Evolutionary conservation across 2,113 vertebrate species (phyloP).

Genomic region (Acanthisitta chloris): DNA sequence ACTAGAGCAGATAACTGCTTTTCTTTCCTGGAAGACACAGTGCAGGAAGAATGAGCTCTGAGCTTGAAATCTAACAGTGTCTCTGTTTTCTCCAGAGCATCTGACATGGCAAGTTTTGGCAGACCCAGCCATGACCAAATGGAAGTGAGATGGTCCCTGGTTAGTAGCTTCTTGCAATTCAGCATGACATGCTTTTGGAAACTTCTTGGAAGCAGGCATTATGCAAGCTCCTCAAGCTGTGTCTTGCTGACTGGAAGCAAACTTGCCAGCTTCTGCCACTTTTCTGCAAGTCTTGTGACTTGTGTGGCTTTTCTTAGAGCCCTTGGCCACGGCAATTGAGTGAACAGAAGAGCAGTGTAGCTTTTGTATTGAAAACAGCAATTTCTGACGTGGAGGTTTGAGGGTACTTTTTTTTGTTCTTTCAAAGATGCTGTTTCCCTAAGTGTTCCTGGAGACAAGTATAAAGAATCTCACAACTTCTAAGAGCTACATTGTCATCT

Average conservation of each 20-base stretch:
- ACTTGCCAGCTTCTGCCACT: slow-evolving; percentile 46
- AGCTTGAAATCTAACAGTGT: slow-evolving; percentile 14
- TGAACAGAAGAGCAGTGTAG: neutral
- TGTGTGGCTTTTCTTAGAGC: slow-evolving; percentile 36
- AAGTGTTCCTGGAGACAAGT: neutral
- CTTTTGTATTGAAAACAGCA: neutral
- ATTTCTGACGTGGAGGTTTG: neutral
- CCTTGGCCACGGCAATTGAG: neutral
- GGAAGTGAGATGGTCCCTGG: slow-evolving; percentile 16
- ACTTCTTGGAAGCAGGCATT: slow-evolving; percentile 18
- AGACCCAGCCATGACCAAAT: slow-evolving; percentile 4
- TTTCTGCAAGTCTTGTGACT: slow-evolving; percentile 49
- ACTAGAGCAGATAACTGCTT: neutral
- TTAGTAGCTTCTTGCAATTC: slow-evolving; percentile 31
- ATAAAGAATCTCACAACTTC: neutral
- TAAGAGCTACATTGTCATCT: neutral
- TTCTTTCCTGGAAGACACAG: neutral
- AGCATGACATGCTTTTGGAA: neutral
- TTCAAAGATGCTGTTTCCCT: neutral
- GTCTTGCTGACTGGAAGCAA: slow-evolving; percentile 36
- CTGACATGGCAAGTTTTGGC: slow-evolving; percentile 14
- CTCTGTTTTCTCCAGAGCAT: slow-evolving; percentile 14
- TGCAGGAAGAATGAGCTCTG: neutral
- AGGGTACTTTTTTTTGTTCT: neutral
- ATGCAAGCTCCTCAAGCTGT: slow-evolving; percentile 36